A percentile compares a stretch with the other conserved stretches of the same genome.
phyloP scores from a whole-genome alignment of 2,113 vertebrate species.

The Pyrgilauda ruficollis region DNA sequence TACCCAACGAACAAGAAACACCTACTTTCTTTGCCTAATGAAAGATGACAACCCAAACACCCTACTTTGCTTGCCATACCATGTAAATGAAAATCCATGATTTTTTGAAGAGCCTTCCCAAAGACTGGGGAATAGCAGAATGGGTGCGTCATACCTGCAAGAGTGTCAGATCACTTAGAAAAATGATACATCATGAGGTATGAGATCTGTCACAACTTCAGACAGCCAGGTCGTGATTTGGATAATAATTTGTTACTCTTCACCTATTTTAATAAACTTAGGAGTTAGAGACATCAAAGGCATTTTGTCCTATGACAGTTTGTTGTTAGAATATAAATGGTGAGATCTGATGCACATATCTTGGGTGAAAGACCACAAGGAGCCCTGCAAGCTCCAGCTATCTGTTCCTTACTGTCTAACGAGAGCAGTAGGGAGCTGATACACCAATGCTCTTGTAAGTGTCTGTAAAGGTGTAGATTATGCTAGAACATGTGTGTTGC shows the following conservation, averaged over 20 bases:
- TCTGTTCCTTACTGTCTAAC: neutral
- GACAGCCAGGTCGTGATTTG: neutral
- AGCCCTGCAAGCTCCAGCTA: neutral
- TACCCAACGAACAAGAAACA: neutral
- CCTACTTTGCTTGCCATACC: neutral
- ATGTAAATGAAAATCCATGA: neutral
- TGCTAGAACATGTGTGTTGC: neutral
- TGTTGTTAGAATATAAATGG: neutral
- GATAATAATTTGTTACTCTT: neutral
- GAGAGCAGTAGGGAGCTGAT: neutral
- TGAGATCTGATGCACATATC: neutral
- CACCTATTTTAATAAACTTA: neutral
- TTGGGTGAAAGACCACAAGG: neutral
- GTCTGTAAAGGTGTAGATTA: neutral
- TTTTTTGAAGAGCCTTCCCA: neutral
- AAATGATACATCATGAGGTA: neutral
- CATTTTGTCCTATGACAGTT: neutral
- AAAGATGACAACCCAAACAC: neutral
- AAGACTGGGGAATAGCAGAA: neutral
- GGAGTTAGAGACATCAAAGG: neutral
- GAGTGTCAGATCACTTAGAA: neutral
- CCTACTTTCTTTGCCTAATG: neutral
- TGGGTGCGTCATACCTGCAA: neutral
- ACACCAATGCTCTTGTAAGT: neutral
- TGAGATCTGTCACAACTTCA: neutral